Base-by-base conservation (phyloP, 2,113 vertebrate species). In the Takifugu flavidus region DNA sequence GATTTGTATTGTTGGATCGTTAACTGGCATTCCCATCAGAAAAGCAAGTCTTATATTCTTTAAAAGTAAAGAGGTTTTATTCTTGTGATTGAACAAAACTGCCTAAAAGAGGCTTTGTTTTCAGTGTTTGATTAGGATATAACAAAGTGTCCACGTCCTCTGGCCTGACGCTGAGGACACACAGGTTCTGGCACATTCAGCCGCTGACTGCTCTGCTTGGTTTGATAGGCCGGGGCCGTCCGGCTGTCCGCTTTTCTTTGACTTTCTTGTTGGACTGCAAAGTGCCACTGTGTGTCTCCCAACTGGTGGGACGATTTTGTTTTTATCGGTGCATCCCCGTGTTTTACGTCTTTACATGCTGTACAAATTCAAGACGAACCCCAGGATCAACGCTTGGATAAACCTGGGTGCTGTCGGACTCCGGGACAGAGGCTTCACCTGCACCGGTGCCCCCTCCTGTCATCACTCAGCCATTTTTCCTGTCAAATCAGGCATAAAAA, bases 21-120 rank as follows among this genome's bases (percentile, higher is more conserved):
- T 78, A 70, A 82, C 83, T 80, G 83, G 81, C 87, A 90, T 90
- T 90, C 88, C 87, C 82, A 70, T 71, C 63, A 73, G 79, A 79
- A 78, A 78, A 81, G 54, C 61, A 80, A 72, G 81, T 88, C 78
- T 85, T 85, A 83, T 69, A 61, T 85, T 82, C 71, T 84, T 67
- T 49, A 72, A 46, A 65, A 57, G 66, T 56, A 59, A 67, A 70
- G 49, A 79, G 60, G 67, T 68, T 70, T 65, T 63, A 65, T 53
- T 55, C 20, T 49, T 62, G 31, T 13, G 42, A 52, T 62, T 74
- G 69, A 79, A 72, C 68, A 64, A 77, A 62, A 65, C 56, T 57
- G 46, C 54, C 64, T 65, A 26, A 60, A 59, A 31, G 34, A 65
- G 53, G 64, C 62, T 51, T 25, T 60, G 57, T 56, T 50, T 46